Base-by-base conservation (phyloP, 2,888 invertebrate species). In the Tipula confusa region DNA sequence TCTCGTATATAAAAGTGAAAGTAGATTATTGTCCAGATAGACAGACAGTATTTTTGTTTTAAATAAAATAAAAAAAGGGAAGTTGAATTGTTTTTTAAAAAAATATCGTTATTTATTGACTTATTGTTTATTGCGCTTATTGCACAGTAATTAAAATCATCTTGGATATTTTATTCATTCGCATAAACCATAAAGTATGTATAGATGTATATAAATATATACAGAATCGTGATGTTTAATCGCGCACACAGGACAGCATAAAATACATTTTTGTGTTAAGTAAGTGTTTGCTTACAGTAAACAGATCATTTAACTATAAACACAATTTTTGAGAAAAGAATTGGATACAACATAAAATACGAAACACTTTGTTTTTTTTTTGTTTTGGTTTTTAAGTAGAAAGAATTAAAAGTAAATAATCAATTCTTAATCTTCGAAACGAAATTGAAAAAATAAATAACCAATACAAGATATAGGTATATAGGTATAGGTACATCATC, bases 391-490 rank as follows among this genome's bases (percentile, higher is more conserved):
- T 64, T 9, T 64, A 64, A 64, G 24, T 64, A 64, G 64, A 64
- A 64, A 64, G 64, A 64, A 64, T 64, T 64, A 64, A 64, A 64
- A 24, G 64, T 64, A 64, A 64, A 64, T 64, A 64, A 64, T 64
- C 64, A 64, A 64, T 64, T 64, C 64, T 64, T 64, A 64, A 64
- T 64, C 64, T 64, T 64, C 24, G 64, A 64, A 64, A 64, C 18
- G 24, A 24, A 64, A 64, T 24, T 64, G 18, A 24, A 64, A 64
- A 33, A 64, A 64, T 64, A 64, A 64, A 64, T 64, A 64, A 64
- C 64, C 18, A 64, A 64, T 24, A 64, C 64, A 64, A 64, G 64
- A 43, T 18, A 64, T 9, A 64, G 33, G 33, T 33, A 33, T n/a
- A n/a, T n/a, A 64, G 64, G 15, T 18, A 64, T 9, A 64, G 43